Conservation (phyloP, 2,113 vertebrate species). For the Oenanthe melanoleuca region DNA sequence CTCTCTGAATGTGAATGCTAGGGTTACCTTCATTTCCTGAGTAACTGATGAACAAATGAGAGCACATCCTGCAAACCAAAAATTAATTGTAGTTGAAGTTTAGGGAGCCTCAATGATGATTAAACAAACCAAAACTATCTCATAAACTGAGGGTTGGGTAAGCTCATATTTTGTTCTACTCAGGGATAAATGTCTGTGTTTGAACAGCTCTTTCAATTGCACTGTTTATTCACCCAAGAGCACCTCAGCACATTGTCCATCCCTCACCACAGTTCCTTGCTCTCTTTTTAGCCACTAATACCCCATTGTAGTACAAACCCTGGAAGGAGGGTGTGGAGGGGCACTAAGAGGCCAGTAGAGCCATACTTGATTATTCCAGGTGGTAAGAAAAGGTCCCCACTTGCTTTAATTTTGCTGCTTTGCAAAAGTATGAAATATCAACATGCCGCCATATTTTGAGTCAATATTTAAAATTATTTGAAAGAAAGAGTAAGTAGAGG, state of each 20-base stretch:
- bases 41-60: neutral
- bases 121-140: neutral
- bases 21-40: neutral
- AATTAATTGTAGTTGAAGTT: neutral
- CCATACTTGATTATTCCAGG: neutral
- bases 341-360: neutral
- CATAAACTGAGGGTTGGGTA: neutral
- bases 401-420: neutral
- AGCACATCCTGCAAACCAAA: neutral
- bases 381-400: neutral
- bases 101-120: neutral
- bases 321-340: neutral
- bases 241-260: neutral
- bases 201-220: neutral
- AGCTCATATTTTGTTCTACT: neutral
- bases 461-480: neutral
- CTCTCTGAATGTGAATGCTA: fast-evolving
- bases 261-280: neutral
- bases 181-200: neutral
- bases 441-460: neutral
- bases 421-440: neutral
- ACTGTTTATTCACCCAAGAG: neutral
- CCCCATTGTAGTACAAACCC: neutral
- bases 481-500: neutral
- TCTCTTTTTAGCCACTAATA: neutral